Evolutionary conservation across 2,113 vertebrate species (phyloP).

Genomic region (Gopherus evgoodei): DNA sequence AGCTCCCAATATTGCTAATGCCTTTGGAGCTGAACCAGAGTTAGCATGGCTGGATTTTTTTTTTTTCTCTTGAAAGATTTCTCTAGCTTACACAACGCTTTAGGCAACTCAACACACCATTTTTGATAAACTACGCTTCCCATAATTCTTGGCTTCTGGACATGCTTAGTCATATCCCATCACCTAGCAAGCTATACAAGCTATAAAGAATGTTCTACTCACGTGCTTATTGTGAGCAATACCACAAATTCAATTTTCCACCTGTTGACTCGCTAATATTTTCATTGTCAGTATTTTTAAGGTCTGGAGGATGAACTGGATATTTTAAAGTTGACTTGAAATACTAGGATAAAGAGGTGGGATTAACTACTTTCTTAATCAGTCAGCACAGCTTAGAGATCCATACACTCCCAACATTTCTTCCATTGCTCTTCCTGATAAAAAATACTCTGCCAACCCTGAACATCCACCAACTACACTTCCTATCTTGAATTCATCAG

Average conservation of each 20-base stretch:
- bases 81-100: background rate
- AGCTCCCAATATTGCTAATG: background rate
- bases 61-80: background rate
- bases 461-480: slow-evolving; percentile 30
- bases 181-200: background rate
- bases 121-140: background rate
- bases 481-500: background rate
- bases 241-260: background rate
- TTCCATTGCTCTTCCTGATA: slow-evolving; percentile 22
- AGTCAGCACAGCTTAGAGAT: slow-evolving; percentile 66
- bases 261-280: background rate
- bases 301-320: slow-evolving; percentile 48
- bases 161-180: background rate
- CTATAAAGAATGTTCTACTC: background rate
- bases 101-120: background rate
- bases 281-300: background rate
- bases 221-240: background rate
- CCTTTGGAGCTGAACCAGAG: background rate
- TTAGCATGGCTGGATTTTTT: background rate
- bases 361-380: slow-evolving; percentile 64
- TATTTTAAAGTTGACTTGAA: slow-evolving; percentile 50
- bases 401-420: slow-evolving; percentile 55
- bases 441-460: slow-evolving; percentile 69
- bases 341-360: slow-evolving; percentile 43
- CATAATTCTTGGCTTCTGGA: background rate